Evolutionary conservation across 2,797 vertebrate species (phyloP).

Genomic region (Kryptopterus vitreolus): DNA sequence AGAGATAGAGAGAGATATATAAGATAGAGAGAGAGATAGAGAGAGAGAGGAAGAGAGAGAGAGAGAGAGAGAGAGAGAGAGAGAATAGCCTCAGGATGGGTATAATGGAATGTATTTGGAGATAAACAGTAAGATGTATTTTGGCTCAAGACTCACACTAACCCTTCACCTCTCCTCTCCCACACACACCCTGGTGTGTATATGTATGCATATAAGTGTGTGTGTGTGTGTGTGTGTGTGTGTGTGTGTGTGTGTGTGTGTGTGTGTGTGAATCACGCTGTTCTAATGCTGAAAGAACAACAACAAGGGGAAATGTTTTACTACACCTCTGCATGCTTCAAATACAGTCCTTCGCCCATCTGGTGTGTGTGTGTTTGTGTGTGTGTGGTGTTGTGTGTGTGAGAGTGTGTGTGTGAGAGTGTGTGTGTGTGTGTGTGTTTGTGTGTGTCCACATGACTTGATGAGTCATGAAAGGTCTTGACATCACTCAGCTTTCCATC

Average conservation of each 20-base stretch:
- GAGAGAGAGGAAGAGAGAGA: neutral
- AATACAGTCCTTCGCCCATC: constrained; percentile 51
- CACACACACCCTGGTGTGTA: constrained; percentile 4
- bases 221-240: constrained; percentile 1
- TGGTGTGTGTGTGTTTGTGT: constrained; percentile 10
- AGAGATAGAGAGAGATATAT: too few species aligned
- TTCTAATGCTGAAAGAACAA: constrained; percentile 53
- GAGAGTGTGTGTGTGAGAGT: neutral
- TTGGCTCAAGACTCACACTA: constrained; percentile 36
- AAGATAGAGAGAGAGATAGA: too few species aligned
- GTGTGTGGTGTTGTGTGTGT: constrained; percentile 1
- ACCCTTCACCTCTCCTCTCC: constrained; percentile 44
- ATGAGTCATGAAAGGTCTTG: constrained; percentile 28
- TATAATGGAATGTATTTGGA: neutral
- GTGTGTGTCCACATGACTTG: neutral
- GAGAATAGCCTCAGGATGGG: too few species aligned
- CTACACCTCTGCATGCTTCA: constrained; percentile 52
- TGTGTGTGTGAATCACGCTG: constrained; percentile 30
- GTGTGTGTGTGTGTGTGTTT: neutral
- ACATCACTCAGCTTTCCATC: constrained; percentile 11
- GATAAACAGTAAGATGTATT: constrained; percentile 21
- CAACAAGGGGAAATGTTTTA: constrained; percentile 57
- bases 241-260: constrained; percentile 29
- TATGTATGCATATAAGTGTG: neutral
- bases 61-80: neutral